A percentile compares a stretch with the other conserved stretches of the same genome.
Conservation (phyloP, 2,113 vertebrate species). For the Nerophis ophidion region DNA sequence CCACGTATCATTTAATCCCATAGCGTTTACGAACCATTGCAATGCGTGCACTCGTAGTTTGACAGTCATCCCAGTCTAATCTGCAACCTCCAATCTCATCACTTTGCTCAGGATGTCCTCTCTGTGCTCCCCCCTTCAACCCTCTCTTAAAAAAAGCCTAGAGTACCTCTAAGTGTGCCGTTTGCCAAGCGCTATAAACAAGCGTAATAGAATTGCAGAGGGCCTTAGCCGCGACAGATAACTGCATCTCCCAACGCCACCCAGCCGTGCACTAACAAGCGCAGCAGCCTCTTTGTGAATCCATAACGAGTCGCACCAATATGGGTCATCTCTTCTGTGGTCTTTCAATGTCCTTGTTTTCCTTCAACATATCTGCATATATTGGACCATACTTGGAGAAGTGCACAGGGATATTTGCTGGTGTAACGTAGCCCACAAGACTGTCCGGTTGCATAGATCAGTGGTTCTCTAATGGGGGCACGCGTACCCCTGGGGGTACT, state of each 20-base stretch:
- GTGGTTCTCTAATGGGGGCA: too few species aligned
- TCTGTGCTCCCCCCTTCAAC: slow-evolving; percentile 45
- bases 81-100: slow-evolving; percentile 38
- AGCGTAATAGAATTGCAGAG: slow-evolving; percentile 65
- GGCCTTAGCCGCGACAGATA: slow-evolving; percentile 54
- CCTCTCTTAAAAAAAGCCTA: slow-evolving; percentile 45
- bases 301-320: slow-evolving; percentile 54
- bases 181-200: slow-evolving; percentile 70
- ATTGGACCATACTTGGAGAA: not conserved
- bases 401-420: too few species aligned
- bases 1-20: slow-evolving; percentile 37
- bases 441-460: too few species aligned
- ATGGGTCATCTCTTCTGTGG: slow-evolving; percentile 56
- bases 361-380: slow-evolving; percentile 3
- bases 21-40: slow-evolving; percentile 28
- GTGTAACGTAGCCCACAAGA: too few species aligned
- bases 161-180: slow-evolving; percentile 51
- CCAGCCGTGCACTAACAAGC: slow-evolving; percentile 62
- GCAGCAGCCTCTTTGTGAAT: slow-evolving; percentile 56
- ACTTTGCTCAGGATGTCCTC: slow-evolving; percentile 44
- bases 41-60: slow-evolving; percentile 12
- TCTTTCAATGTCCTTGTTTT: not conserved
- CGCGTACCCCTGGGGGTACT: too few species aligned
- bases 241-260: slow-evolving; percentile 54
- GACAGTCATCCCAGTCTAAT: slow-evolving; percentile 27